Percentiles rank a stretch among this genome's conserved stretches.
phyloP scores from a whole-genome alignment of 2,797 vertebrate species.

The Prunella strophiata region DNA sequence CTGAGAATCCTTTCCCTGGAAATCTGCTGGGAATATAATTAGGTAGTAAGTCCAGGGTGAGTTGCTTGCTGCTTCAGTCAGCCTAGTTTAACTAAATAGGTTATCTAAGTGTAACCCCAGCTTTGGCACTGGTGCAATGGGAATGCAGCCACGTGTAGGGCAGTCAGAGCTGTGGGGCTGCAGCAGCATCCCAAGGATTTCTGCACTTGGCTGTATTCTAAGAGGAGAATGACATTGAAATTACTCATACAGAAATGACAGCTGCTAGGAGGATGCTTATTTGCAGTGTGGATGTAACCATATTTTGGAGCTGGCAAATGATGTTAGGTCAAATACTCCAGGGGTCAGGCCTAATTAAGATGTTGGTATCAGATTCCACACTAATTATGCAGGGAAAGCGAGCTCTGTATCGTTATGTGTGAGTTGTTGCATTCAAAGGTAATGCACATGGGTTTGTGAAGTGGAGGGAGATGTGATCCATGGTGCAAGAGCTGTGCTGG shows the following conservation, averaged over 20 bases:
- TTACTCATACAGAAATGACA: background rate
- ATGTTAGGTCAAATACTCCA: slow-evolving; percentile 2
- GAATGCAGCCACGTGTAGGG: rapidly evolving
- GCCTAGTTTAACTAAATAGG: background rate
- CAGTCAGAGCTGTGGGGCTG: background rate
- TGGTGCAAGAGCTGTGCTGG: background rate
- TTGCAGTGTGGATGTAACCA: background rate
- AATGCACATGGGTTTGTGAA: rapidly evolving
- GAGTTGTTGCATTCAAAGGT: background rate
- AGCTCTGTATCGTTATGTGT: background rate
- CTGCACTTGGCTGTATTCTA: background rate
- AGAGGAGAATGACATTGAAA: background rate
- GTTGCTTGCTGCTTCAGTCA: background rate
- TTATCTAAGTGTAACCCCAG: background rate
- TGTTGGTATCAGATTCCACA: background rate
- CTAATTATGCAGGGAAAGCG: background rate
- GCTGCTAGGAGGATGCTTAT: background rate
- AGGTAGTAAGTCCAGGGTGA: background rate
- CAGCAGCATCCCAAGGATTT: background rate
- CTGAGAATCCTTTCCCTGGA: background rate
- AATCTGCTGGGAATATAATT: background rate
- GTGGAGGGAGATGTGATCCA: background rate
- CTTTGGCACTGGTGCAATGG: background rate
- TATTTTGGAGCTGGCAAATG: background rate
- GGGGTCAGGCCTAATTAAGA: slow-evolving; percentile 47